Conservation (phyloP, 53 echinoderm and acorn worm species). For the Hippasteria phrygiana region DNA sequence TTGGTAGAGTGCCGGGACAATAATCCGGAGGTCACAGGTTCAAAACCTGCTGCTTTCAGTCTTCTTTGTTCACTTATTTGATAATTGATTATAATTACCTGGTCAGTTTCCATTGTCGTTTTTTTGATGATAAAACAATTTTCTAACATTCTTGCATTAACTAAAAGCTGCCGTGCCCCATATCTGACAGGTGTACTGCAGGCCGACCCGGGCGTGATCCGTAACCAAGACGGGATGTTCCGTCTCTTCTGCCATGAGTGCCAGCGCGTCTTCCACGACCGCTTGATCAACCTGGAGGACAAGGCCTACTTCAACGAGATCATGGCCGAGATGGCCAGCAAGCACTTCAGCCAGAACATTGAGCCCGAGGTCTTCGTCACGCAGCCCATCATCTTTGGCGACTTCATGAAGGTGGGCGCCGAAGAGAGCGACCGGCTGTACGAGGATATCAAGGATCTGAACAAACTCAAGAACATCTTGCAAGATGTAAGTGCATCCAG, state of each 20-base stretch:
- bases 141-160: no score
- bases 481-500: conserved; percentile 79
- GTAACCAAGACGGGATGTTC: conserved; percentile 90
- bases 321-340: conserved; percentile 95
- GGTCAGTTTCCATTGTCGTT: no score
- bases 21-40: no score
- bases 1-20: no score
- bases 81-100: no score
- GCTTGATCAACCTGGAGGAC: conserved; percentile 98
- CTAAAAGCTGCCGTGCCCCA: no score
- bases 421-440: conserved; percentile 85
- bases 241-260: conserved; percentile 99
- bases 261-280: conserved; percentile 99
- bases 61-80: no score
- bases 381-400: conserved; percentile 98
- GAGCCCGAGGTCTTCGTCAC: conserved; percentile 89
- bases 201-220: conserved; percentile 94
- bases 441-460: conserved; percentile 88
- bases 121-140: no score
- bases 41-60: no score
- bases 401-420: conserved; percentile 99
- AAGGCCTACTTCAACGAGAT: conserved; percentile 99
- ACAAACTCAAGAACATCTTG: conserved; percentile 85
- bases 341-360: conserved; percentile 91
- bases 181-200: conserved; percentile 85